These are phyloP conservation scores for Laothoe populi DNA, from an alignment of 2,888 invertebrate genomes.

Conservation along the genomic window DNA sequence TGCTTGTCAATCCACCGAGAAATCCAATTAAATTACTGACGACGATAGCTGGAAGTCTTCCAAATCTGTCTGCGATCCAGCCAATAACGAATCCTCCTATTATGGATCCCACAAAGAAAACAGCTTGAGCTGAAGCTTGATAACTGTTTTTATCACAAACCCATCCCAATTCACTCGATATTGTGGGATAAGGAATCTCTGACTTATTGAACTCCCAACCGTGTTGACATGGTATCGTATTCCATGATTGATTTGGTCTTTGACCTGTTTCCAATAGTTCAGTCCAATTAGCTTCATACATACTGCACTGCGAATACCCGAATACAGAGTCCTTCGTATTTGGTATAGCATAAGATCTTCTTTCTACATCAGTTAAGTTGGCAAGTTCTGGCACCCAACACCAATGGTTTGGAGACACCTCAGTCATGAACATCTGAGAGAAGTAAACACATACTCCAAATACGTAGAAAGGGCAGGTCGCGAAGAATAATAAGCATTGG, in stretches of 20 bases:
- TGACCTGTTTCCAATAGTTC: slow-evolving; percentile 48
- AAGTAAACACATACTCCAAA: slow-evolving; percentile 49
- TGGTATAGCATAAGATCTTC: slow-evolving; percentile 47
- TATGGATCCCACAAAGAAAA: slow-evolving; percentile 63
- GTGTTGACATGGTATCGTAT: slow-evolving; percentile 52
- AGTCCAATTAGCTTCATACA: slow-evolving; percentile 61
- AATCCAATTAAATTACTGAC: slow-evolving; percentile 56
- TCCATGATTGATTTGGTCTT: slow-evolving; percentile 52
- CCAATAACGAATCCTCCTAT: slow-evolving; percentile 61
- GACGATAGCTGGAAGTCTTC: slow-evolving; percentile 59
- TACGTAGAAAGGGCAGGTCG: slow-evolving; percentile 49
- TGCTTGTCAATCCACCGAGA: slow-evolving; percentile 55
- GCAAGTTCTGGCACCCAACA: slow-evolving; percentile 51
- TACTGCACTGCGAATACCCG: slow-evolving; percentile 59
- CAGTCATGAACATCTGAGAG: slow-evolving; percentile 50
- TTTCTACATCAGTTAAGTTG: slow-evolving; percentile 44
- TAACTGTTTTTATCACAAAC: slow-evolving; percentile 64
- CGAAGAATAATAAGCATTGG: slow-evolving; percentile 45
- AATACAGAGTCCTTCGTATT: slow-evolving; percentile 42
- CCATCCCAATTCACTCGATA: slow-evolving; percentile 65
- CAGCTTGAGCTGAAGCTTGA: slow-evolving; percentile 64
- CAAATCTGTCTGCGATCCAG: slow-evolving; percentile 62
- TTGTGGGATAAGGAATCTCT: slow-evolving; percentile 66
- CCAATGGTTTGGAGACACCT: slow-evolving; percentile 51
- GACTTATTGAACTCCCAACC: slow-evolving; percentile 67